phyloP scores from a whole-genome alignment of 2,113 vertebrate species.

The Pipra filicauda region DNA sequence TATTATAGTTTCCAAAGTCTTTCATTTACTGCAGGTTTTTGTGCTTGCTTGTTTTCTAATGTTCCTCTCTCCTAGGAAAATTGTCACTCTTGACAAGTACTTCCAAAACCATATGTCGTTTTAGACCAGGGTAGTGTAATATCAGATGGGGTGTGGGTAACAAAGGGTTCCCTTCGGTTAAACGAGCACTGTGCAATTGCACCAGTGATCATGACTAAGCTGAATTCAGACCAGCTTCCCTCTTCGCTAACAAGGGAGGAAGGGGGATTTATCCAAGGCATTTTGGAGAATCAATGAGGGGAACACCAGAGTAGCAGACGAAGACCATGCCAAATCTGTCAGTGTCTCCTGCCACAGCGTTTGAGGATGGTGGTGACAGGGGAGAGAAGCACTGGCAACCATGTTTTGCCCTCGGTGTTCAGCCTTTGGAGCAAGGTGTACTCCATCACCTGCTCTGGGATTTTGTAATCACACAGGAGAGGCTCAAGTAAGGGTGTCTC shows the following conservation, averaged over 20 bases:
- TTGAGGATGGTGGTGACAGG: not conserved
- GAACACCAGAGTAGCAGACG: not conserved
- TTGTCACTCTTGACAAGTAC: not conserved
- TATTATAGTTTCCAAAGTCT: not conserved
- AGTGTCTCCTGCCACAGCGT: not conserved
- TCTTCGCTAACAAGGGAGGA: not conserved
- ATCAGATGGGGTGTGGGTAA: not conserved
- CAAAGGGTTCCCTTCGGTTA: not conserved
- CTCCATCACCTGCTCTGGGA: not conserved
- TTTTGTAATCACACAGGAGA: not conserved
- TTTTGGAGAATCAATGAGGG: not conserved
- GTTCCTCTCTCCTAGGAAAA: not conserved
- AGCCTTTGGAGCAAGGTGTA: not conserved
- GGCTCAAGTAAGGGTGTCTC: not conserved
- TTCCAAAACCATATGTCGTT: not conserved
- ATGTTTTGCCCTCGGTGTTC: not conserved
- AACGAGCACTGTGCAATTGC: not conserved
- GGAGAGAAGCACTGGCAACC: rapidly evolving
- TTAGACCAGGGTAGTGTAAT: not conserved
- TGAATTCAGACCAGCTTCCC: not conserved
- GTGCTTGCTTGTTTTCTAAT: not conserved
- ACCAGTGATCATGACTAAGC: not conserved
- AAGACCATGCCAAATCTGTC: not conserved
- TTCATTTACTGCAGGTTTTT: not conserved
- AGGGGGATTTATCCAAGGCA: not conserved